These are phyloP conservation scores for Capreolus pygargus DNA, from an alignment of 2,113 vertebrate species.

Conservation along the genomic window DNA sequence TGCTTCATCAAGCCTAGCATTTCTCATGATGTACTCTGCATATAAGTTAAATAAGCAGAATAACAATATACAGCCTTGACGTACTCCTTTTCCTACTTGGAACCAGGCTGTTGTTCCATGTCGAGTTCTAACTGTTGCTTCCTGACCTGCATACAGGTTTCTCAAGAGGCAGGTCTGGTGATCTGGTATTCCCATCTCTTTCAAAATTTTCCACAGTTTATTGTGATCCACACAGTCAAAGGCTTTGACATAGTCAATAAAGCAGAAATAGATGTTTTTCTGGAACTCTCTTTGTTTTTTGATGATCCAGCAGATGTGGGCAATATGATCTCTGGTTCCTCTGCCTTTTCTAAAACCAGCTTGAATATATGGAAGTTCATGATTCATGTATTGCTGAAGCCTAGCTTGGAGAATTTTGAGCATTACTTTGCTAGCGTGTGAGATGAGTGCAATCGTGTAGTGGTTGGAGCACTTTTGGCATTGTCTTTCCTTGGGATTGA, in stretches of 20 bases:
- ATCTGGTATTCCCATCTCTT: neutral
- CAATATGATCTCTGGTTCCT: neutral
- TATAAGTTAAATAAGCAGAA: neutral
- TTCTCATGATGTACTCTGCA: neutral
- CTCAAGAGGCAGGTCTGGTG: neutral
- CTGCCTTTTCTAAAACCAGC: neutral
- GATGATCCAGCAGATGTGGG: rapidly evolving
- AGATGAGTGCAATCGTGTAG: neutral
- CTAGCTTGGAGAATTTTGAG: neutral
- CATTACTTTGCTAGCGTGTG: neutral
- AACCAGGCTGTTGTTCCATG: neutral
- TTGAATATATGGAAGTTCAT: neutral
- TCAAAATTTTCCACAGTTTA: neutral
- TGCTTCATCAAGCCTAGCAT: rapidly evolving
- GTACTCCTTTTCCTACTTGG: neutral
- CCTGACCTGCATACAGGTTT: neutral
- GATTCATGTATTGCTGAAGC: neutral
- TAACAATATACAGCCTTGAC: neutral
- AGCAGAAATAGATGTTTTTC: neutral
- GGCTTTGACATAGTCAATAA: neutral
- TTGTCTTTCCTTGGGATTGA: neutral
- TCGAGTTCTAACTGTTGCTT: neutral
- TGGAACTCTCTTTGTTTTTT: neutral
- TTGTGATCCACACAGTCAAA: neutral
- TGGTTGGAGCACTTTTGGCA: neutral